Percentiles rank a stretch among this genome's conserved stretches.
phyloP scores from a whole-genome alignment of 2,113 vertebrate genomes.

The Himantopus leucocephalus region DNA sequence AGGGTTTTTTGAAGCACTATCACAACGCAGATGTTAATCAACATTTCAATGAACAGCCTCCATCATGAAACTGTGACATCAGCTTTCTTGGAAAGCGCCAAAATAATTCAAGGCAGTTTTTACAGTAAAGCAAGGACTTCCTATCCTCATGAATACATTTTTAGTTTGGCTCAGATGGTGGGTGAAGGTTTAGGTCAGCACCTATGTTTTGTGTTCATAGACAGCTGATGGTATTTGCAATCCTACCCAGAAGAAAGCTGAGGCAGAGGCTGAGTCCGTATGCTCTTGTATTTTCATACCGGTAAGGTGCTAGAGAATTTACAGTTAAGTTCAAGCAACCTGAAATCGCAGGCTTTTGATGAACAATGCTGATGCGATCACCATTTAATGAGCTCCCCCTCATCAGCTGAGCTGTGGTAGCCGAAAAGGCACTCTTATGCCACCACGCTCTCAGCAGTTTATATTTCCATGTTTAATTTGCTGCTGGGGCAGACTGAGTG shows the following conservation, averaged over 20 bases:
- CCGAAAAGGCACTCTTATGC: accelerated
- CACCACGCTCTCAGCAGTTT: not conserved
- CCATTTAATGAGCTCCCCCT: not conserved
- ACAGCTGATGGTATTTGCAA: not conserved
- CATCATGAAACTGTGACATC: not conserved
- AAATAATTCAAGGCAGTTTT: not conserved
- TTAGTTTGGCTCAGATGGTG: not conserved
- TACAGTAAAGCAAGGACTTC: not conserved
- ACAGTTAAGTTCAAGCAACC: not conserved
- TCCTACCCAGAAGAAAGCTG: not conserved
- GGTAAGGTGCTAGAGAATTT: not conserved
- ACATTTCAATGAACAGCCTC: not conserved
- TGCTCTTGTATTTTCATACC: not conserved
- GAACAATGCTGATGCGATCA: not conserved
- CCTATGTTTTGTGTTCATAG: not conserved
- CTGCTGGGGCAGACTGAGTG: not conserved
- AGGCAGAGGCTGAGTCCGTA: not conserved
- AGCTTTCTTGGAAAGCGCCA: not conserved
- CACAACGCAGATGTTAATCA: not conserved
- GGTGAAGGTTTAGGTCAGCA: not conserved
- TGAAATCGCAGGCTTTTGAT: not conserved
- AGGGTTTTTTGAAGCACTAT: not conserved
- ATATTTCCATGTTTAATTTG: not conserved
- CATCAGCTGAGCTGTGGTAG: not conserved
- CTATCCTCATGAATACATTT: not conserved